A percentile compares a stretch with the other conserved stretches of the same genome.
These are phyloP conservation scores for Kryphioiulus occultus DNA, from an alignment of 2,888 invertebrate species.

Conservation along the genomic window DNA sequence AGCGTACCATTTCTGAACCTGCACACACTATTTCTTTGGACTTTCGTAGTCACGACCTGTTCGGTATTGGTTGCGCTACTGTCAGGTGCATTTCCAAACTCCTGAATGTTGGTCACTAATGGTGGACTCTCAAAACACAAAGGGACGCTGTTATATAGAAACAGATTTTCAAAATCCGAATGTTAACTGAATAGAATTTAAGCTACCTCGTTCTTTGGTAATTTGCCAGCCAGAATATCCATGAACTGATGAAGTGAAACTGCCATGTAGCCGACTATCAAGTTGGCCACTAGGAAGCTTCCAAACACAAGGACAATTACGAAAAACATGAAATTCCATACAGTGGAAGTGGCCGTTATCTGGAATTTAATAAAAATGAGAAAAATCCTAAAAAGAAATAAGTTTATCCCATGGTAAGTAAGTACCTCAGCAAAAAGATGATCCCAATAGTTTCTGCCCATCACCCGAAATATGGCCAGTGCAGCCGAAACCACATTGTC, in stretches of 20 bases:
- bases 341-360: not conserved
- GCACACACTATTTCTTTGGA: not conserved
- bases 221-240: conserved; percentile 22
- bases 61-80: not conserved
- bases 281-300: not conserved
- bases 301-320: not conserved
- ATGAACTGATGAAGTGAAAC: not conserved
- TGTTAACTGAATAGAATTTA: too few species aligned
- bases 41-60: not conserved
- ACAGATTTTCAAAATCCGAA: not conserved
- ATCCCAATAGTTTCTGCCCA: conserved; percentile 12
- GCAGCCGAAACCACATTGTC: not conserved
- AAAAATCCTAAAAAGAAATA: not conserved
- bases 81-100: not conserved
- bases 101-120: not conserved
- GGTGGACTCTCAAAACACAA: not conserved
- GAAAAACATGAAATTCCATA: not conserved
- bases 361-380: not conserved
- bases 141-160: not conserved
- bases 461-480: conserved; percentile 10
- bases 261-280: conserved; percentile 1
- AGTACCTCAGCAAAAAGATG: conserved; percentile 24
- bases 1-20: conserved; percentile 1
- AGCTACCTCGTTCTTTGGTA: not conserved
- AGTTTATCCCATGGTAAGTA: too few species aligned